Evolutionary conservation across 2,113 vertebrate species (phyloP), one percentile per base, ranked within the genome.

Genomic region (Platysternon megacephalum): DNA sequence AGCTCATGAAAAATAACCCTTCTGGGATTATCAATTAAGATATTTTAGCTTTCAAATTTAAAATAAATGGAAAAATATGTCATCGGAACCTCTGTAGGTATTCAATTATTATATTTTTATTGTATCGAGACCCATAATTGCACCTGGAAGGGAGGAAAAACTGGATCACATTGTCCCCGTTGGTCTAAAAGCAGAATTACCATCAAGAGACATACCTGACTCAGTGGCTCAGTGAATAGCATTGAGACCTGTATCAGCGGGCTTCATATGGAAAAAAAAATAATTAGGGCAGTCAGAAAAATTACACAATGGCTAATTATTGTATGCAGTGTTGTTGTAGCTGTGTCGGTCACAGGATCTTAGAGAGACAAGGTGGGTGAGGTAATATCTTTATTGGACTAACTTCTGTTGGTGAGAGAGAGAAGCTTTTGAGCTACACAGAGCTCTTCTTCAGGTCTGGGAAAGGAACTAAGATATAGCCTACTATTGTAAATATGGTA

Each of bases 121-220:
- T 97, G 94, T 86, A 95, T 78, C 93, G 92, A 98, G 97, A 96
- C 88, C 68, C 94, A 95, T 88, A 94, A 97, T 94, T 97, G 96
- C 92, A 98, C 96, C 92, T 97, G 94, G 94, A 97, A 98, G 90
- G 94, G 93, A 98, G 93, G 51, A 97, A 97, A 97, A 98, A 98
- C 93, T 98, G 97, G 97, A 98, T 97, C 97, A 97, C 85, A 52
- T 91, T 95, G 98, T 97, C 95, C 98, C 97, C 93, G 96, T 80
- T 95, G 96, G 89, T 97, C 97, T 97, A 94, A 98, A 98, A 98
- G 89, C 94, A 82, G 94, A 97, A 94, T 39, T 94, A 94, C 92
- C 96, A 97, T 95, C 94, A 97, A 89, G 96, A 98, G 96, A 97
- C 94, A 82, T 52, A 96, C 52, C 95, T 95, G 80, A 84, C 11